phyloP scores from a whole-genome alignment of 1,140 invertebrate species.

The Steinernema feltiae region DNA sequence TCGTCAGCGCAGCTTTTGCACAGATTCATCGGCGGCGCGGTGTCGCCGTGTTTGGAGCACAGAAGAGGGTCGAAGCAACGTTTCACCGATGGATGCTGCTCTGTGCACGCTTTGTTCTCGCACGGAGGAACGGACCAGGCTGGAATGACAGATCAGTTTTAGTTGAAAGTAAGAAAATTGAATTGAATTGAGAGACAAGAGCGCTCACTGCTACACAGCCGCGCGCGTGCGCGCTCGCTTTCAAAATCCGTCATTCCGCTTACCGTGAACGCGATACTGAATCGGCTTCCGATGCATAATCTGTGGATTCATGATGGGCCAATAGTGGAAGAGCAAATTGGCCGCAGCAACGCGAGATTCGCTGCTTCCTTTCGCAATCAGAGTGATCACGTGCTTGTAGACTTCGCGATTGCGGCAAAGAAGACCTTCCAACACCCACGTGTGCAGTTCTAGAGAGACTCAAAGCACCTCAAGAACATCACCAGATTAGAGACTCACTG shows the following conservation, averaged over 20 bases:
- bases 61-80: slow-evolving; percentile 63
- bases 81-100: slow-evolving; percentile 53
- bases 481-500: slow-evolving; percentile 62
- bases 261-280: slow-evolving; percentile 81
- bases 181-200: too few species aligned
- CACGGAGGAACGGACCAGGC: slow-evolving; percentile 46
- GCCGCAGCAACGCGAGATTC: slow-evolving; percentile 82
- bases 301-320: slow-evolving; percentile 93
- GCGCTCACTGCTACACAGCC: neutral
- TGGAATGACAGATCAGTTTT: too few species aligned
- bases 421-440: slow-evolving; percentile 47
- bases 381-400: slow-evolving; percentile 90
- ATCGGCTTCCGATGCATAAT: slow-evolving; percentile 81
- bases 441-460: slow-evolving; percentile 49
- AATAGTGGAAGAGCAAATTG: slow-evolving; percentile 95
- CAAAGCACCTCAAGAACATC: slow-evolving; percentile 21
- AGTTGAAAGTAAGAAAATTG: too few species aligned
- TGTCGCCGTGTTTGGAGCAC: slow-evolving; percentile 67
- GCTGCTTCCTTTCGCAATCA: slow-evolving; percentile 91
- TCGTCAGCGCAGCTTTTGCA: slow-evolving; percentile 93
- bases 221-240: neutral
- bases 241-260: slow-evolving; percentile 36
- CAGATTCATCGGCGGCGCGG: slow-evolving; percentile 84
- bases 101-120: slow-evolving; percentile 42
- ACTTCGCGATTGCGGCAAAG: slow-evolving; percentile 70